Evolutionary conservation across 1,140 invertebrate species (phyloP).

Genomic region (Calliphora vicina): DNA sequence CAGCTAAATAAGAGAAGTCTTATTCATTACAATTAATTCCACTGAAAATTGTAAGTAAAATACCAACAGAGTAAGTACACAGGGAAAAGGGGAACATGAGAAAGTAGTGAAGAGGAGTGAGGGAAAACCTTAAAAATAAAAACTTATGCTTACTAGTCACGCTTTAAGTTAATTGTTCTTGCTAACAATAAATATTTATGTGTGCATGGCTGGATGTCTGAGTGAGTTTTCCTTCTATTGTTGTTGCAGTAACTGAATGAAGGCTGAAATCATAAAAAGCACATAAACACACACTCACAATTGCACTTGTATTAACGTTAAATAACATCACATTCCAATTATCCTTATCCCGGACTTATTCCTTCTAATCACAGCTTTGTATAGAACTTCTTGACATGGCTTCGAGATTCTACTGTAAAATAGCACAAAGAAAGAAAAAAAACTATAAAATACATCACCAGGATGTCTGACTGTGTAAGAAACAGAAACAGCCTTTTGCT

Average conservation of each 20-base stretch:
- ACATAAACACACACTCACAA: neutral
- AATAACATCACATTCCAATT: no score
- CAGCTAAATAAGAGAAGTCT: neutral
- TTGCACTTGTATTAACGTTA: no score
- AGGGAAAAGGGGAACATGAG: neutral
- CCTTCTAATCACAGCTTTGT: no score
- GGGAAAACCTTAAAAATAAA: neutral
- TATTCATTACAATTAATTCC: constrained; percentile 27
- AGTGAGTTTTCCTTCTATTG: neutral
- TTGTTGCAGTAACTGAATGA: neutral
- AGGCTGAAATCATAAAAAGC: neutral
- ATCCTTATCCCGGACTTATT: no score
- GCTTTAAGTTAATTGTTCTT: constrained; percentile 32
- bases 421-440: neutral
- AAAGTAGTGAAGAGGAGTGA: neutral
- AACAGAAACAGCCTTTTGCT: neutral
- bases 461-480: neutral
- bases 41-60: neutral
- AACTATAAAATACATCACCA: neutral
- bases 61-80: neutral
- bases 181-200: constrained; percentile 12
- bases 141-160: constrained; percentile 30
- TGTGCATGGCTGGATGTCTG: constrained; percentile 8
- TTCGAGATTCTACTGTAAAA: neutral
- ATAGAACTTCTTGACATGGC: neutral